A percentile compares a stretch with the other conserved stretches of the same genome.
phyloP scores from a whole-genome alignment of 2,888 invertebrate genomes.

The Heliconius hortense region DNA sequence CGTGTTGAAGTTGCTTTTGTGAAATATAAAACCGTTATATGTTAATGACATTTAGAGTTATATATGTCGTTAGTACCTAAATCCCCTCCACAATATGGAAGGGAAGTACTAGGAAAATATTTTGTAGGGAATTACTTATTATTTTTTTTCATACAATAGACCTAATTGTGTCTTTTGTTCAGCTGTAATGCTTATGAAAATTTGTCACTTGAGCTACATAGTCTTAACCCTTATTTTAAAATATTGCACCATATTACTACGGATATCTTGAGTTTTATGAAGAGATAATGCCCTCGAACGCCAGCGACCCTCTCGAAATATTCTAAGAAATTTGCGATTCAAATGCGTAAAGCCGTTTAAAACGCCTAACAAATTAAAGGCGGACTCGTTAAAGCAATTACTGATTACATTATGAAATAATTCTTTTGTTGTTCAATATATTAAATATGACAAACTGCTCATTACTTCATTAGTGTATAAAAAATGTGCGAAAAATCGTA shows the following conservation, averaged over 20 bases:
- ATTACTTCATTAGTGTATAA: constrained; percentile 20
- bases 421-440: constrained; percentile 49
- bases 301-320: constrained; percentile 79
- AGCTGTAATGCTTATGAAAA: not conserved
- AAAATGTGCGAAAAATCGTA: not conserved
- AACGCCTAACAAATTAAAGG: constrained; percentile 82
- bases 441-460: constrained; percentile 36
- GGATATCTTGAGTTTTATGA: constrained; percentile 80
- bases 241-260: constrained; percentile 73
- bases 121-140: too few species aligned
- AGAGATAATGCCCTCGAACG: constrained; percentile 79
- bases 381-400: constrained; percentile 80
- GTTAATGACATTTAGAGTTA: not conserved
- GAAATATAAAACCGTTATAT: not conserved
- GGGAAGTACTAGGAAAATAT: too few species aligned
- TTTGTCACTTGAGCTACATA: constrained; percentile 39
- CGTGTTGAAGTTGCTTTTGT: not conserved
- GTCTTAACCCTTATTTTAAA: constrained; percentile 59
- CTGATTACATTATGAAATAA: constrained; percentile 79
- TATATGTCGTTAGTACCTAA: not conserved
- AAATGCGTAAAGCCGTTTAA: constrained; percentile 81
- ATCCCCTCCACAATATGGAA: too few species aligned
- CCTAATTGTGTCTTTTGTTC: not conserved
- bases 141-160: not conserved
- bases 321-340: constrained; percentile 82